phyloP scores from a whole-genome alignment of 1,140 invertebrate species.

The Helicoverpa armigera region DNA sequence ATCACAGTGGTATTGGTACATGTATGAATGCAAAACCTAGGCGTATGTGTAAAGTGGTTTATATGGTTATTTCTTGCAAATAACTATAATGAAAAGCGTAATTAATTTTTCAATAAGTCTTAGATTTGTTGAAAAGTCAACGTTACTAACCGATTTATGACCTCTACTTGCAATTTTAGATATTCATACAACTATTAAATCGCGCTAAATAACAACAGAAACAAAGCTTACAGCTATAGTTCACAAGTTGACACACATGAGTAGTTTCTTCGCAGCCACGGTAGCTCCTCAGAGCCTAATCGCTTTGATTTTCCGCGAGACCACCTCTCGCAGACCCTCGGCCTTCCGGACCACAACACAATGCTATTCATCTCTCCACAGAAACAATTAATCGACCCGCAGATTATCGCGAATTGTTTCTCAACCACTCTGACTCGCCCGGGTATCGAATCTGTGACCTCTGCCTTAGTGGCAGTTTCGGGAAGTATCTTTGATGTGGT shows the following conservation, averaged over 20 bases:
- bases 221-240: not conserved
- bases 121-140: no score
- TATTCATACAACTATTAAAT: no score
- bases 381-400: constrained; percentile 31
- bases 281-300: constrained; percentile 2
- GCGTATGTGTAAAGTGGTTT: no score
- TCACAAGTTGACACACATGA: not conserved
- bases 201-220: not conserved
- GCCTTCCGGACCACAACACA: constrained; percentile 23
- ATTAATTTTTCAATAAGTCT: no score
- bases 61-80: no score
- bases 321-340: constrained; percentile 26
- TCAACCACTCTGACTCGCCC: constrained; percentile 13
- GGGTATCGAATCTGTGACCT: constrained; percentile 34
- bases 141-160: no score
- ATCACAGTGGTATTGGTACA: no score
- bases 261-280: constrained; percentile 1
- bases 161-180: no score
- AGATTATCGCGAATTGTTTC: constrained; percentile 27
- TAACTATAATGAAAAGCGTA: no score
- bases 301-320: constrained; percentile 42
- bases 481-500: constrained; percentile 2
- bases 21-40: no score
- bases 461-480: constrained; percentile 3
- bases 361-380: constrained; percentile 14